Conservation (phyloP, 2,113 vertebrate genomes). For the Xenopus laevis region DNA sequence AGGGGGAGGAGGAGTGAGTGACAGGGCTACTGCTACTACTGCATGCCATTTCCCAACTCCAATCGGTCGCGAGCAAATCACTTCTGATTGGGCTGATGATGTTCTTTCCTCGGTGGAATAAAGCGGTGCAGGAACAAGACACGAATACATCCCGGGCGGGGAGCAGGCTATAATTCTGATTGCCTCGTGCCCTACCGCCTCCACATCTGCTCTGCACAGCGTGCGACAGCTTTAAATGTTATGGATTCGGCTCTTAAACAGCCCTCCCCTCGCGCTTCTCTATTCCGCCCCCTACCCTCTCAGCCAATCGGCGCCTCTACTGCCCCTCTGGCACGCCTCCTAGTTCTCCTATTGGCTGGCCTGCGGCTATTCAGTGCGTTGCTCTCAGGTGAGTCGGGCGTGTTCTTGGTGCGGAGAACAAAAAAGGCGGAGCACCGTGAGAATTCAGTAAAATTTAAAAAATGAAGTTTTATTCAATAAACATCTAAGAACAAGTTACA, state of each 20-base stretch:
- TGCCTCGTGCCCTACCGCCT: conserved; percentile 42
- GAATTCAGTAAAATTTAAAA: too few relatives aligned
- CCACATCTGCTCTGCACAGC: conserved; percentile 37
- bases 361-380: too few relatives aligned
- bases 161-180: conserved; percentile 51
- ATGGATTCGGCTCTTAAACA: neutral
- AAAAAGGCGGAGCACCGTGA: too few relatives aligned
- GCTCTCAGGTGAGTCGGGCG: too few relatives aligned
- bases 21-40: conserved; percentile 15
- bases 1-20: conserved; percentile 33
- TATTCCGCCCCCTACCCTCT: conserved; percentile 34
- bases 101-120: conserved; percentile 6
- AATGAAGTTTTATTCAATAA: too few relatives aligned
- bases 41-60: conserved; percentile 31
- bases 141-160: conserved; percentile 53
- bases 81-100: conserved; percentile 21
- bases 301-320: conserved; percentile 32
- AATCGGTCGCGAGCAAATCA: conserved; percentile 23
- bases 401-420: too few relatives aligned
- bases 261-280: conserved; percentile 22
- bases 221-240: conserved; percentile 34
- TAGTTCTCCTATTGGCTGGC: too few relatives aligned
- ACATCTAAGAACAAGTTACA: too few relatives aligned
- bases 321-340: neutral
- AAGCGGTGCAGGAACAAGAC: conserved; percentile 35